Base-by-base conservation (phyloP, 2,888 invertebrate species). In the Apoda limacodes region DNA sequence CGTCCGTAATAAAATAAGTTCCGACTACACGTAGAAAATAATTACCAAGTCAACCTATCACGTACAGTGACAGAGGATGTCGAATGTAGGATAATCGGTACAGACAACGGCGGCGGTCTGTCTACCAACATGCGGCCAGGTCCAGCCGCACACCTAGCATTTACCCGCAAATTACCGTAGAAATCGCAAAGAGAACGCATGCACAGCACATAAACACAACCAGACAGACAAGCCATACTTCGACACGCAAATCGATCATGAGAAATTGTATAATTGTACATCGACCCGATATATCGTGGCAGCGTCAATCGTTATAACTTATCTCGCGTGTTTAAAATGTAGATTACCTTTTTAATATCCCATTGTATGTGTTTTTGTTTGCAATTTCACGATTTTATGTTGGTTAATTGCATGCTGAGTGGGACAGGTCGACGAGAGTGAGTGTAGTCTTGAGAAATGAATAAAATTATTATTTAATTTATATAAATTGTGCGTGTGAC, bases 231-330 rank as follows among this genome's bases (percentile, higher is more conserved):
- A n/a, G n/a, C n/a, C n/a, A n/a, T n/a, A n/a, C n/a, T 42, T 42
- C 44, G 51, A 52, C 53, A 57, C 48, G 51, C 50, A 35, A 50
- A 45, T 46, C 41, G 38, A 50, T 58, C 54, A 48, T 50, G 55
- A 52, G 50, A 63, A 59, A 55, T 59, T 46, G 47, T 55, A 45
- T 52, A 48, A 56, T 60, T 55, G 50, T 48, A 55, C 38, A 50
- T 51, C 45, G 37, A 40, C 40, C 37, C 52, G 54, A 52, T 52
- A 52, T 55, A 54, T 48, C 35, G 46, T 38, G 35, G 29, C 40
- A 40, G 40, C 31, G 22, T 26, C 32, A 24, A 34, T 32, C 37
- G 26, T 25, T 21, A 37, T 40, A 38, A 41, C 40, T 41, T 39
- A 51, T 48, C 51, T 56, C 35, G 44, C 50, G 45, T 43, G 50